phyloP scores from a whole-genome alignment of 2,113 vertebrate species.

The Fulmarus glacialis region DNA sequence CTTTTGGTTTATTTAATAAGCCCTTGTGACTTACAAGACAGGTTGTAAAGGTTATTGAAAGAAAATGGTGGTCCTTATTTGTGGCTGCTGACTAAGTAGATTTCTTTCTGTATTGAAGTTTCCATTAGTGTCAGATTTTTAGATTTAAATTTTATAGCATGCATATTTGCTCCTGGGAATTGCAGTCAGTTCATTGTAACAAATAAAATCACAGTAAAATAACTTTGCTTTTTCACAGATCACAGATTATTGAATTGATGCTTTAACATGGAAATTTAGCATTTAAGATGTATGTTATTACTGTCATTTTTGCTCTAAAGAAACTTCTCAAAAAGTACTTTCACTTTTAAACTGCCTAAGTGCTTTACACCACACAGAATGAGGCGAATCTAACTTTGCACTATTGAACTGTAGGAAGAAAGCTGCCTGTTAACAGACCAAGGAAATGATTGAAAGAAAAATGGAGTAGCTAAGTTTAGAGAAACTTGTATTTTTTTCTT shows the following conservation, averaged over 20 bases:
- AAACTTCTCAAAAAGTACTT: constrained; percentile 6
- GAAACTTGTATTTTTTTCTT: constrained; percentile 55
- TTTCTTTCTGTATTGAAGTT: neutral
- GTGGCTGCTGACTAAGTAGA: constrained; percentile 20
- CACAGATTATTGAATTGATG: constrained; percentile 36
- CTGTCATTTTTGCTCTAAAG: constrained; percentile 15
- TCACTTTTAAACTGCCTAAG: constrained; percentile 17
- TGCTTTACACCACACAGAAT: neutral
- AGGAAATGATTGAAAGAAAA: constrained; percentile 41
- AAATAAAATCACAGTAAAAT: constrained; percentile 53
- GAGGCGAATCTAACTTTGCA: constrained; percentile 29
- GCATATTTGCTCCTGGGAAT: neutral
- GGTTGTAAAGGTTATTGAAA: neutral
- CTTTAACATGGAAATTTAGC: constrained; percentile 39
- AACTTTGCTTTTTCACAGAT: constrained; percentile 15
- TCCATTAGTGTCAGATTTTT: constrained; percentile 49
- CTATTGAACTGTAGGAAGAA: constrained; percentile 33
- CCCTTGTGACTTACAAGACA: neutral
- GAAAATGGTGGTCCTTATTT: neutral
- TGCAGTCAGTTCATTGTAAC: neutral
- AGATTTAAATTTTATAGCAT: constrained; percentile 26
- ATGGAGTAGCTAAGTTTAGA: constrained; percentile 18
- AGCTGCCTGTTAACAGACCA: constrained; percentile 17
- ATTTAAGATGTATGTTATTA: constrained; percentile 15
- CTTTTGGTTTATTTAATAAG: neutral